Evolutionary conservation across 2,888 invertebrate species (phyloP), one percentile per base, ranked within the genome.

Genomic region (Cheilosia vulpina): DNA sequence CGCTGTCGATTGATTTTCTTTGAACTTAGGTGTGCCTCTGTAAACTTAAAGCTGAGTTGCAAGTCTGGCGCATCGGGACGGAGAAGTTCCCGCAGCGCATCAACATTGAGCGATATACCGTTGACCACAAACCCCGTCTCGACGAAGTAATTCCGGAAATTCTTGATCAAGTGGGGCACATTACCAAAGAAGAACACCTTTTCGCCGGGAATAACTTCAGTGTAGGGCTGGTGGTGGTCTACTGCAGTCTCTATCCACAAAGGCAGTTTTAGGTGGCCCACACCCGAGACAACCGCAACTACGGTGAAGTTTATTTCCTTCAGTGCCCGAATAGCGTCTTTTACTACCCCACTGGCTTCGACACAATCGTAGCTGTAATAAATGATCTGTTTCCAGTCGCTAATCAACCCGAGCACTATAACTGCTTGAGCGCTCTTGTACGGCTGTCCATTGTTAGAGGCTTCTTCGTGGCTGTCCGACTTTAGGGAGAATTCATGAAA

Each of bases 111-210:
- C 13, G 2, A 17, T 1, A 41, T 57, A 0, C 27, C 55, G 1
- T 41, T 47, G 7, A 78, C n/a, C 19, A 41, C 9, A 9, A 78
- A 41, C 0, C 55, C 78, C 1, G 31, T 47, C 2, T 69, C 55
- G 4, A 63, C 57, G 4, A 78, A 78, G 15, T 5, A n/a, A 4
- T 78, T 78, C 2, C 78, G 34, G 19, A 78, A 57, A 21, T 43
- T 31, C 47, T 55, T 78, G 6, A 78, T 71, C 21, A 78, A n/a
- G 13, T 69, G 47, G 5, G 63, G 50, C 0, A 71, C 41, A 19
- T 78, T 63, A 11, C 38, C 78, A 15, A 78, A 71, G 57, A 78
- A 78, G 7, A 78, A 78, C 4, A 78, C 50, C 11, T 71, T 78
- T 17, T 63, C 27, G 17, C 57, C 78, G 0, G 24, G 5, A 2